phyloP scores from a whole-genome alignment of 2,888 invertebrate genomes.

The Vannuccia rotundouncinata region DNA sequence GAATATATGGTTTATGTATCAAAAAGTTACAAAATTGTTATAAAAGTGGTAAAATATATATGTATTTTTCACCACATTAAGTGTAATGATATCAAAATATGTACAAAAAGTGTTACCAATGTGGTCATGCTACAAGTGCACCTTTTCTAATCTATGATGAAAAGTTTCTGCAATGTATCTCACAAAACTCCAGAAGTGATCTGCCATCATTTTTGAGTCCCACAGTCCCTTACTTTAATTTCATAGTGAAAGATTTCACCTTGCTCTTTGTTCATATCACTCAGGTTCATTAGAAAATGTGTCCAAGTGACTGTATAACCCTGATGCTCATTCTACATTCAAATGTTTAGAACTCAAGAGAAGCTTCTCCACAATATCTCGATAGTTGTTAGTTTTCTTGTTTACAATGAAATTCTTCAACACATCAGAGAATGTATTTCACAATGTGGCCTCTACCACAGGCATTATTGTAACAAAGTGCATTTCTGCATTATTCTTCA shows the following conservation, averaged over 20 bases:
- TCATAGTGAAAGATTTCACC: not conserved
- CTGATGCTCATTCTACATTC: not conserved
- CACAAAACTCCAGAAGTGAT: not conserved
- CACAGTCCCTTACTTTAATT: no score
- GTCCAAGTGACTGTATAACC: not conserved
- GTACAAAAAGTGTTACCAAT: not conserved
- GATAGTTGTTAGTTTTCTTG: not conserved
- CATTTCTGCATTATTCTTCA: no score
- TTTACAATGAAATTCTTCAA: not conserved
- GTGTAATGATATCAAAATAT: not conserved
- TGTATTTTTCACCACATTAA: not conserved
- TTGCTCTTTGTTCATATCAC: not conserved
- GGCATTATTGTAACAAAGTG: not conserved
- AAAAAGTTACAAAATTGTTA: no score
- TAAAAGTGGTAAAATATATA: no score
- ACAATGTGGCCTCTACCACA: not conserved
- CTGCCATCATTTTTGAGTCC: not conserved
- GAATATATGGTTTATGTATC: no score
- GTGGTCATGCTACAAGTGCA: not conserved
- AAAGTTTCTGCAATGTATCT: not conserved
- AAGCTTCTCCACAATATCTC: not conserved
- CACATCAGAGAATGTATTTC: not conserved
- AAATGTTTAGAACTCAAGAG: not conserved
- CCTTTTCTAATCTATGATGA: no score
- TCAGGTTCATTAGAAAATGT: not conserved